Base-by-base conservation (phyloP, 2,888 invertebrate species). In the Cephus sareptanus region DNA sequence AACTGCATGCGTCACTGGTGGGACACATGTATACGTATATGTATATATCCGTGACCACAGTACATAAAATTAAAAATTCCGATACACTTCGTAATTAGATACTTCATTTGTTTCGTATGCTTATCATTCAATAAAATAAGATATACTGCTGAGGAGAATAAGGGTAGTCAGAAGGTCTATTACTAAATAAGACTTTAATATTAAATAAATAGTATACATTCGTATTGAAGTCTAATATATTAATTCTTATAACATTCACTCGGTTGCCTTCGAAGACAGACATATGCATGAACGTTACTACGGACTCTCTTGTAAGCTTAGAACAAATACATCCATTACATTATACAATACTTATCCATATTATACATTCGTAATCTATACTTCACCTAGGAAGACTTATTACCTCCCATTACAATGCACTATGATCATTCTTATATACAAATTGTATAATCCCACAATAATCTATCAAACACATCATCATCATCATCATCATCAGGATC, bases 151-250 rank as follows among this genome's bases (percentile, higher is more conserved):
- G 23, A 56, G 23, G 2, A 23, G 9, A 23, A 23, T 23, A 23
- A 56, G 9, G 23, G 9, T 56, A 56, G 2, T 1, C 56, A 9
- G 9, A 23, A 23, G 23, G 9, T 56, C 23, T 56, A 56, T 56
- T 56, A 56, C 56, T 23, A 56, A 56, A 56, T 56, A 56, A 56
- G 56, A 71, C 34, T 71, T 71, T 34, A 71, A 31, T 34, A 34
- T 34, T 71, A 71, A 71, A 71, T 71, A 71, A 71, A 71, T 71
- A 71, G 71, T 71, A 34, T 71, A 71, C 71, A 71, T 33, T 31
- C 23, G 71, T 33, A 71, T 71, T 34, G 71, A 34, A 71, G 9
- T 71, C 71, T 34, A 34, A 71, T 33, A 71, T 71, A 34, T 33
- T 31, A 34, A 34, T 71, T 33, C 71, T 31, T 71, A 71, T 34